These are phyloP conservation scores for Nomada goodeniana DNA, from an alignment of 2,888 invertebrate genomes.

Conservation along the genomic window DNA sequence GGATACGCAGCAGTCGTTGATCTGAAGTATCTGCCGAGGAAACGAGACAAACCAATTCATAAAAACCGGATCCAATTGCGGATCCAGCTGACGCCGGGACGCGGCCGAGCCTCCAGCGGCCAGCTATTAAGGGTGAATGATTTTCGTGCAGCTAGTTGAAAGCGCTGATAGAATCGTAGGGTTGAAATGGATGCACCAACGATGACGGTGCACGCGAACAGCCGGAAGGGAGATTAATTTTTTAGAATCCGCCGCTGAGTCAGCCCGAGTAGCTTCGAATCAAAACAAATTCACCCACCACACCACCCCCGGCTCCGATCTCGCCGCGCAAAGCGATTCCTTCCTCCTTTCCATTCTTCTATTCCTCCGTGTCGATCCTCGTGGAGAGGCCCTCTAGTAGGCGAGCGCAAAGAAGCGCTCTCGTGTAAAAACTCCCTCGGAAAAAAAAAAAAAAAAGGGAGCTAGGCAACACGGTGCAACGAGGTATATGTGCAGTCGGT, in stretches of 20 bases:
- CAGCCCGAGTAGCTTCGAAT: conserved; percentile 53
- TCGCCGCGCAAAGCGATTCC: conserved; percentile 34
- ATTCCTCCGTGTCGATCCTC: conserved; percentile 42
- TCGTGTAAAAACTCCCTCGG: conserved; percentile 42
- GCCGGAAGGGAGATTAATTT: conserved; percentile 50
- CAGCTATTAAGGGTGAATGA: neutral
- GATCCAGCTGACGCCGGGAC: neutral
- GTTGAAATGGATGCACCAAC: neutral
- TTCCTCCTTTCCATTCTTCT: conserved; percentile 37
- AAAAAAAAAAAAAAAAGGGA: conserved; percentile 10
- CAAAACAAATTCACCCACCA: conserved; percentile 46
- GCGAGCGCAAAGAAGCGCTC: conserved; percentile 50
- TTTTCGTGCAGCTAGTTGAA: neutral
- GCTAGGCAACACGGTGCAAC: conserved; percentile 42
- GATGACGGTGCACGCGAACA: neutral
- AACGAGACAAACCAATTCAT: neutral
- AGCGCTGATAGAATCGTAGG: conserved; percentile 7
- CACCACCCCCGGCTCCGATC: neutral
- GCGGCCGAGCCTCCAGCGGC: neutral
- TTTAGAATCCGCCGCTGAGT: conserved; percentile 51
- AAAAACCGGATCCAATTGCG: neutral
- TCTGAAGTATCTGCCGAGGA: too few species aligned
- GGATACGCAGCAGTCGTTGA: too few species aligned
- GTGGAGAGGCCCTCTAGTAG: conserved; percentile 43
- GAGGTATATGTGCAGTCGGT: conserved; percentile 39